Percentiles rank a stretch among this genome's conserved stretches.
Evolutionary conservation across 2,888 invertebrate genomes (phyloP).

Genomic region (Peribatodes rhomboidaria): DNA sequence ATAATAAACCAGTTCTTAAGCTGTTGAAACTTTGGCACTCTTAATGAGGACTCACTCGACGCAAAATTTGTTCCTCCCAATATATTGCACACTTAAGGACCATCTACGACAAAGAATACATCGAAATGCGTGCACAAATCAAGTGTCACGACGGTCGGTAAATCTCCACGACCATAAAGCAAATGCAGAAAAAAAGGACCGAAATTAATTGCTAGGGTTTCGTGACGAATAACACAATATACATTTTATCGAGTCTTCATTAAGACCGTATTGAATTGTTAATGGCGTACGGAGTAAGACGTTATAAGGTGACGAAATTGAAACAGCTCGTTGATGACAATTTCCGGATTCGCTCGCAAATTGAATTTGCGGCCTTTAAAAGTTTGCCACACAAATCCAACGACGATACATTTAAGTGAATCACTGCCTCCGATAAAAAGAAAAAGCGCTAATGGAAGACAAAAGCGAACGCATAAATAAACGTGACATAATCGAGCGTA

Average conservation of each 20-base stretch:
- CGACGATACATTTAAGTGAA: conserved; percentile 71
- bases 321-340: conserved; percentile 71
- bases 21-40: conserved; percentile 68
- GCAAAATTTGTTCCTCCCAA: conserved; percentile 75
- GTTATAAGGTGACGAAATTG: conserved; percentile 78
- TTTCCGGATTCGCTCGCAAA: conserved; percentile 67
- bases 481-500: conserved; percentile 78
- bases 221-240: conserved; percentile 80
- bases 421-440: conserved; percentile 70
- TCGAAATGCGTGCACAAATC: conserved; percentile 78
- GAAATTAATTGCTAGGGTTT: conserved; percentile 77
- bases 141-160: conserved; percentile 70
- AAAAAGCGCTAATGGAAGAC: conserved; percentile 80
- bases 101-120: conserved; percentile 74
- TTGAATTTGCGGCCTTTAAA: conserved; percentile 64
- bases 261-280: conserved; percentile 82
- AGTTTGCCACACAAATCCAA: conserved; percentile 61
- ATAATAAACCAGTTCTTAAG: conserved; percentile 57
- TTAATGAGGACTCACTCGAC: conserved; percentile 74
- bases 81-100: conserved; percentile 78
- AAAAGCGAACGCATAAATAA: conserved; percentile 83
- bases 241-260: conserved; percentile 84
- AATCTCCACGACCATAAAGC: conserved; percentile 76
- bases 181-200: conserved; percentile 72
- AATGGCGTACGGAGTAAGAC: conserved; percentile 75